Conservation (phyloP, 2,888 invertebrate species). For the Orthosia incerta region DNA sequence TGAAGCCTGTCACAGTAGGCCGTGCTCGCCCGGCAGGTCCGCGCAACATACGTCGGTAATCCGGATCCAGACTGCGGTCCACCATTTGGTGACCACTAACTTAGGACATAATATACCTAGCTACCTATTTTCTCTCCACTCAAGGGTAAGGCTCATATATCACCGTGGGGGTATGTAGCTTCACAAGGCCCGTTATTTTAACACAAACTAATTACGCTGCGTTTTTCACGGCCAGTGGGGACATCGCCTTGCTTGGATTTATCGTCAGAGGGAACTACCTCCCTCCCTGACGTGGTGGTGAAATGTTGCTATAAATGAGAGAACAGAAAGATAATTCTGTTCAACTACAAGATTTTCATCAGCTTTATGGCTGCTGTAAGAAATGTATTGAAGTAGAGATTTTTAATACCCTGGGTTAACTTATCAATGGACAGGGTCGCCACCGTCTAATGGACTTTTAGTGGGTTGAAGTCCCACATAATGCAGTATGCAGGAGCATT, state of each 20-base stretch:
- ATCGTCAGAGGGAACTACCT: slow-evolving; percentile 32
- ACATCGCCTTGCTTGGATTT: slow-evolving; percentile 59
- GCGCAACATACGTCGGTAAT: too few relatives aligned
- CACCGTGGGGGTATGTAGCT: slow-evolving; percentile 7
- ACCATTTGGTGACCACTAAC: neutral
- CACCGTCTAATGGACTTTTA: too few relatives aligned
- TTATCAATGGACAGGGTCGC: too few relatives aligned
- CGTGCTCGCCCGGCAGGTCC: too few relatives aligned
- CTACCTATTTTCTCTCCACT: neutral
- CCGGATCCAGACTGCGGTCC: too few relatives aligned
- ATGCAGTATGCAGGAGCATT: too few relatives aligned
- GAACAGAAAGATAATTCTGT: slow-evolving; percentile 7
- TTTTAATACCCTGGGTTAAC: too few relatives aligned
- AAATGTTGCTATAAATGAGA: neutral
- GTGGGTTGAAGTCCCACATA: too few relatives aligned
- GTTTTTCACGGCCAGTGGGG: slow-evolving; percentile 55
- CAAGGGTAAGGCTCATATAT: slow-evolving; percentile 18
- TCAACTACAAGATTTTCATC: neutral
- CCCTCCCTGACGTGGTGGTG: neutral
- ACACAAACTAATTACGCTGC: slow-evolving; percentile 57
- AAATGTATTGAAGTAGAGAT: too few relatives aligned
- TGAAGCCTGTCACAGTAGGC: too few relatives aligned
- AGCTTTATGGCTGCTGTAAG: too few relatives aligned
- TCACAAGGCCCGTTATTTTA: slow-evolving; percentile 43
- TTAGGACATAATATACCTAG: neutral